Conservation (phyloP, 2,797 vertebrate species). For the Poeciliopsis infans region DNA sequence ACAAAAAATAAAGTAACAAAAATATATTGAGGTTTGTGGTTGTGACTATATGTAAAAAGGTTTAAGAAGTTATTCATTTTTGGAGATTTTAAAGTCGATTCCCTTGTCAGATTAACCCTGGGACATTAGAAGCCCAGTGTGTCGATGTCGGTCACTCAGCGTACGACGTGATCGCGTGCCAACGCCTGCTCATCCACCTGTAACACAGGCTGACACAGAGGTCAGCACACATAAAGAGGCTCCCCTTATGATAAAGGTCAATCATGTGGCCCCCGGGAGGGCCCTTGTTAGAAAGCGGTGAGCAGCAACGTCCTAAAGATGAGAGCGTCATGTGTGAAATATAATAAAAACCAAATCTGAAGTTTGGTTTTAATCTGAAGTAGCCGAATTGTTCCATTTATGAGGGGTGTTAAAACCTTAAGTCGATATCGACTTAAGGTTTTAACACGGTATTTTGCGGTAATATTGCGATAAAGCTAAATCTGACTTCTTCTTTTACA, state of each 20-base stretch:
- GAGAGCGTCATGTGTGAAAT: not conserved
- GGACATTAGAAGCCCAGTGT: not conserved
- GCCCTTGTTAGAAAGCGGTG: slow-evolving; percentile 30
- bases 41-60: not conserved
- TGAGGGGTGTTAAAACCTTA: no score
- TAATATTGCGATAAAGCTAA: no score
- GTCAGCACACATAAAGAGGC: slow-evolving; percentile 23
- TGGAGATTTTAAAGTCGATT: not conserved
- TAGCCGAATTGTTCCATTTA: not conserved
- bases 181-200: slow-evolving; percentile 53
- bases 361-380: not conserved
- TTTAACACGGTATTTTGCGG: no score
- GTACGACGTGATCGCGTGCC: slow-evolving; percentile 15
- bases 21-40: not conserved
- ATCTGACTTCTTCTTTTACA: no score
- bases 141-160: slow-evolving; percentile 23
- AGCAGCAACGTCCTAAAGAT: not conserved
- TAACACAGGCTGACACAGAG: slow-evolving; percentile 25
- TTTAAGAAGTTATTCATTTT: not conserved
- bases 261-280: slow-evolving; percentile 14
- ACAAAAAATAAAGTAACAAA: not conserved
- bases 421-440: no score
- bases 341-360: not conserved
- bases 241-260: slow-evolving; percentile 35
- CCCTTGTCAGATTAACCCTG: not conserved